Evolutionary conservation across 2,888 invertebrate genomes (phyloP), one percentile per base, ranked within the genome.

Genomic region (Galeruca laticollis): DNA sequence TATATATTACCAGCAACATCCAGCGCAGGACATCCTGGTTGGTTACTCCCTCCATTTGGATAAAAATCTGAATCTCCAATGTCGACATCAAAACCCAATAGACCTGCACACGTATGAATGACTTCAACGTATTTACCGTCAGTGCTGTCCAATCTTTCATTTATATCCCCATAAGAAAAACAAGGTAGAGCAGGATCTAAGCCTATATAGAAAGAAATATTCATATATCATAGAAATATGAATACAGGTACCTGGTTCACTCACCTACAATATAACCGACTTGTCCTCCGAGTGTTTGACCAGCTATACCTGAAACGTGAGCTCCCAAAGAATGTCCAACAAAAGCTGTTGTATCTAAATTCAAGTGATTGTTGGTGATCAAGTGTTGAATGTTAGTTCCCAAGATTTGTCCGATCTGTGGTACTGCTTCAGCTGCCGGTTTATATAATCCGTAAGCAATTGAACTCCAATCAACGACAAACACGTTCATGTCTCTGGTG

Each of bases 41-140:
- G 84, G 11, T 37, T 18, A 5, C 31, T 60, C 18, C 83, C 84
- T 13, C 81, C 82, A 70, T 84, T 84, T 2, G 83, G 83, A 68
- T 70, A 83, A 66, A 76, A 82, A 75, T 84, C 84, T n/a, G 77
- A 74, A 63, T 83, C 74, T 18, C 84, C 84, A 31, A 84, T 70
- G 10, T 81, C 57, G 21, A 51, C 64, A 6, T 40, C 60, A 51
- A 75, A 69, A 15, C 78, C 77, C 3, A 77, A 66, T 11, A 73
- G 37, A 40, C 64, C 64, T n/a, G 66, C 75, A 57, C 70, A 74
- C 0, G 83, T 83, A 69, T 84, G 84, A 43, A 84, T 80, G 5
- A 81, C 68, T 69, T 84, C 79, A 1, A 84, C 83, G 65, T 79
- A 79, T 40, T 78, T 64, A 0, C 79, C 84, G 72, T 83, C 84